phyloP scores from a whole-genome alignment of 2,113 vertebrate genomes.

The Pandion haliaetus region DNA sequence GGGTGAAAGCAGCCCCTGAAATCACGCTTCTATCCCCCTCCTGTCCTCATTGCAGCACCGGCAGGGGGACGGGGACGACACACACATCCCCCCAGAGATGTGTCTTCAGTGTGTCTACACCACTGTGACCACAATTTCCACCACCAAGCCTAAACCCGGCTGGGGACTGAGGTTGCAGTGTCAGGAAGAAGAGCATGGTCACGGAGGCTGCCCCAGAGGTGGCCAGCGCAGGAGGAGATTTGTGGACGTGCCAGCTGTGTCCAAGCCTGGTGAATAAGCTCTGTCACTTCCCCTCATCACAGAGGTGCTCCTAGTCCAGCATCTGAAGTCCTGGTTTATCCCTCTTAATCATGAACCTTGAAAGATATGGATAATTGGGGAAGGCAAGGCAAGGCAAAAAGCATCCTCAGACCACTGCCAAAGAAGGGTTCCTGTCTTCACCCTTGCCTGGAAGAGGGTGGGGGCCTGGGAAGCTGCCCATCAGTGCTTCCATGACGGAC shows the following conservation, averaged over 20 bases:
- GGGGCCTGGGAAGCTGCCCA: background rate
- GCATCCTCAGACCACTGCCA: background rate
- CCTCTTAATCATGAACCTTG: background rate
- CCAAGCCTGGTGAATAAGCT: background rate
- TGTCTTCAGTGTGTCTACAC: background rate
- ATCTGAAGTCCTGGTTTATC: background rate
- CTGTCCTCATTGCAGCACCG: background rate
- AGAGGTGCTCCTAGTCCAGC: background rate
- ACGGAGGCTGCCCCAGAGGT: background rate
- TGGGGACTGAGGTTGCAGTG: fast-evolving
- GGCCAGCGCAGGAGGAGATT: background rate
- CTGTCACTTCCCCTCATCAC: background rate
- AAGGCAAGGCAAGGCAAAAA: background rate
- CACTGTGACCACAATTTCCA: background rate
- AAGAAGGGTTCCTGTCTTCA: background rate
- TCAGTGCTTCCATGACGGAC: background rate
- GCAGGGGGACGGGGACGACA: fast-evolving
- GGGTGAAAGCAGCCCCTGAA: background rate
- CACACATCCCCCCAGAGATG: background rate
- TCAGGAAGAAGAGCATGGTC: background rate
- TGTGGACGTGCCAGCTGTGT: background rate
- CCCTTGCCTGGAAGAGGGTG: background rate
- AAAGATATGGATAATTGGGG: fast-evolving
- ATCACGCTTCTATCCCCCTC: background rate
- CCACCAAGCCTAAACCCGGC: background rate